Percentiles rank a stretch among this genome's conserved stretches.
These are phyloP conservation scores for Clarias laeviceps DNA, from an alignment of 2,797 vertebrate species.

Conservation along the genomic window DNA sequence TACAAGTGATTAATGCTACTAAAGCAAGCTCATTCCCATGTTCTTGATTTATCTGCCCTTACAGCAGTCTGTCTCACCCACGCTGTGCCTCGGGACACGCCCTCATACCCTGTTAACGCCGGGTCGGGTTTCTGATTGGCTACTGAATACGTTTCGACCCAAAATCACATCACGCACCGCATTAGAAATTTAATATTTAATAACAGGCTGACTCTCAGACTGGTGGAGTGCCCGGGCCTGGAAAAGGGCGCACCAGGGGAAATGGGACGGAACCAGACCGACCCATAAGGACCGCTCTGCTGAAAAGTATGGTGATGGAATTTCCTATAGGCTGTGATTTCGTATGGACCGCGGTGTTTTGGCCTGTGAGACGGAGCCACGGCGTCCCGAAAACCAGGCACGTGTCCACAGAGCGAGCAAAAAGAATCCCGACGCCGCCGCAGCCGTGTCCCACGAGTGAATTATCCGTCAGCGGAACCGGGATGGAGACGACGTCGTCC, in stretches of 20 bases:
- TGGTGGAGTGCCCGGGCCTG: not conserved
- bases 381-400: not conserved
- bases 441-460: not conserved
- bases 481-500: not conserved
- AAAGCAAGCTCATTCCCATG: too few species aligned
- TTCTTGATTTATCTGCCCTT: not conserved
- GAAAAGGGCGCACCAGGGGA: constrained; percentile 23
- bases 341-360: not conserved
- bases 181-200: not conserved
- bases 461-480: not conserved
- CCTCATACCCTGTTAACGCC: not conserved
- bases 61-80: not conserved
- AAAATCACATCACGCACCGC: not conserved
- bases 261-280: constrained; percentile 1
- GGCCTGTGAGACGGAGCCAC: not conserved
- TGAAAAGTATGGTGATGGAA: not conserved
- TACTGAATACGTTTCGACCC: not conserved
- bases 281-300: not conserved
- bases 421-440: not conserved
- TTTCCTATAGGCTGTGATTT: not conserved
- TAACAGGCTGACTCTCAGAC: not conserved
- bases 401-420: not conserved
- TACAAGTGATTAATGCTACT: too few species aligned
- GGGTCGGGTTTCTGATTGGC: not conserved
- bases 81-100: not conserved